Evolutionary conservation across 2,797 vertebrate species (phyloP).

Genomic region (Selene dorsalis): DNA sequence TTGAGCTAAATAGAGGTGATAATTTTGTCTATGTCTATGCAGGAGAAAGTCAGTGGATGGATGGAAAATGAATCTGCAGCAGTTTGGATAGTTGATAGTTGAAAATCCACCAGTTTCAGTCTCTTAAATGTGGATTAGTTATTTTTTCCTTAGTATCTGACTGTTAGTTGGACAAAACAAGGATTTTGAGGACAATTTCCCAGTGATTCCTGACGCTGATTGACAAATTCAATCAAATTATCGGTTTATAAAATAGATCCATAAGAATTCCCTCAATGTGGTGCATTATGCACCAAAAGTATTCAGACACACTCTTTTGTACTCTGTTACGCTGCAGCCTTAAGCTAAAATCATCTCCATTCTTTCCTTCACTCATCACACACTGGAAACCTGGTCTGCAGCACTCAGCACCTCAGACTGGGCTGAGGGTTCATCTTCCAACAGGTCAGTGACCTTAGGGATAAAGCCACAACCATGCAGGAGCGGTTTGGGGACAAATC

Average conservation of each 20-base stretch:
- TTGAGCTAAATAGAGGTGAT: neutral
- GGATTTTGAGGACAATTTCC: neutral
- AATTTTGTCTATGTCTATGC: too few relatives aligned
- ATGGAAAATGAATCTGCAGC: neutral
- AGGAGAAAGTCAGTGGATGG: too few relatives aligned
- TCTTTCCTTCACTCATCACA: too few relatives aligned
- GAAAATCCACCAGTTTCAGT: neutral
- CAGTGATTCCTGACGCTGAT: neutral
- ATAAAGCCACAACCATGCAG: neutral
- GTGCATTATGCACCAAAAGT: too few relatives aligned
- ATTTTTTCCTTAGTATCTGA: neutral
- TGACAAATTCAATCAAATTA: neutral
- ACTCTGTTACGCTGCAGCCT: too few relatives aligned
- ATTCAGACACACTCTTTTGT: too few relatives aligned
- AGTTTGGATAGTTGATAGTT: neutral
- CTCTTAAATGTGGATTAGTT: neutral
- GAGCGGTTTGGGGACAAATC: neutral
- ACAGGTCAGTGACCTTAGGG: neutral
- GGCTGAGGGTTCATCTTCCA: too few relatives aligned
- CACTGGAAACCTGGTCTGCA: too few relatives aligned
- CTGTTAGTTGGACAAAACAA: neutral
- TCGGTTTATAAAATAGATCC: too few relatives aligned
- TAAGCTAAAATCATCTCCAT: neutral
- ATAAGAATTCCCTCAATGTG: neutral
- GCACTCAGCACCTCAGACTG: too few relatives aligned